These are phyloP conservation scores for Drosophila watanabei DNA, from an alignment of 1,140 invertebrate genomes.

Conservation along the genomic window DNA sequence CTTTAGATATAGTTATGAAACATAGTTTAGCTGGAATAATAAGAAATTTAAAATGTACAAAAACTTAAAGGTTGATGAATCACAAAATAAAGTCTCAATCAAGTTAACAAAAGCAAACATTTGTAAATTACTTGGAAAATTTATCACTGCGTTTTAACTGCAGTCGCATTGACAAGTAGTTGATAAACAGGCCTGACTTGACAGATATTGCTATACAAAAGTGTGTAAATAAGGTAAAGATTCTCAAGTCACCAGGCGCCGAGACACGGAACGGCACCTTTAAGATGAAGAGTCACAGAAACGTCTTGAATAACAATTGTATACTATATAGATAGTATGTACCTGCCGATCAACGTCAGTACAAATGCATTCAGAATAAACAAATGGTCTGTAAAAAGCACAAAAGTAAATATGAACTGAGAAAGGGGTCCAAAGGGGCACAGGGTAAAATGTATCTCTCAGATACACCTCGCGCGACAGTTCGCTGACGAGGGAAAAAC, in stretches of 20 bases:
- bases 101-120: neutral
- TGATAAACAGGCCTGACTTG: constrained; percentile 3
- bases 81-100: neutral
- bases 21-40: neutral
- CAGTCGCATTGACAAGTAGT: constrained; percentile 10
- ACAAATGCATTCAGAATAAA: constrained; percentile 66
- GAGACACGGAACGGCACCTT: constrained; percentile 25
- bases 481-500: constrained; percentile 22
- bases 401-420: constrained; percentile 26
- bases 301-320: constrained; percentile 70
- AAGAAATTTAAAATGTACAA: neutral
- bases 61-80: neutral
- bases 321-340: neutral
- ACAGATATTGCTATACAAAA: constrained; percentile 9
- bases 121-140: neutral
- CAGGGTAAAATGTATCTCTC: constrained; percentile 20
- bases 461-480: constrained; percentile 17
- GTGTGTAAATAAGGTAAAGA: constrained; percentile 11
- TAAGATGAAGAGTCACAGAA: constrained; percentile 37
- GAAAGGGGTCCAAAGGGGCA: constrained; percentile 22
- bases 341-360: constrained; percentile 48
- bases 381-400: constrained; percentile 41
- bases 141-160: neutral
- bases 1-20: neutral
- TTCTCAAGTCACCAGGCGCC: constrained; percentile 34